Percentiles rank a stretch among this genome's conserved stretches.
Conservation (phyloP, 2,113 vertebrate species). For the Poeciliopsis prolifica region DNA sequence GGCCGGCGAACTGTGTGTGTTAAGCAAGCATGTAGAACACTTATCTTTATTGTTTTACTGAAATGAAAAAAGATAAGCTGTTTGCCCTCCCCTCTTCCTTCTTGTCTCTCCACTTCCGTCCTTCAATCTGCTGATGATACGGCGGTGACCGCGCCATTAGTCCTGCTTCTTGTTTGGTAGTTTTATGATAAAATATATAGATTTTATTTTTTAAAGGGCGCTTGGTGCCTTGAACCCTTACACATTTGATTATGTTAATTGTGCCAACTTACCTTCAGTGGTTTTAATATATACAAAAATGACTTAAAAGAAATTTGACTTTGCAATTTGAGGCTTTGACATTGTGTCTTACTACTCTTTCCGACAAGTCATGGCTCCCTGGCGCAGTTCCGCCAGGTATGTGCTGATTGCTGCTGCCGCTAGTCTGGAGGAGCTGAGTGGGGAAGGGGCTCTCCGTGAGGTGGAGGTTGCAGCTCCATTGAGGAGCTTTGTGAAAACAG, state of each 20-base stretch:
- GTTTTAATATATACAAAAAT: too few relatives aligned
- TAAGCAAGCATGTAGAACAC: constrained; percentile 74
- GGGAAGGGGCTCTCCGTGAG: too few relatives aligned
- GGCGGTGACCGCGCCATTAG: constrained; percentile 59
- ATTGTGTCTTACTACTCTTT: too few relatives aligned
- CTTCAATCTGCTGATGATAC: constrained; percentile 51
- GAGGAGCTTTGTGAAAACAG: too few relatives aligned
- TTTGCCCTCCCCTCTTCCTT: constrained; percentile 33
- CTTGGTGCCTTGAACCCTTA: not conserved
- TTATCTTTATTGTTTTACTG: constrained; percentile 76
- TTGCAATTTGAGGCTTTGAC: too few relatives aligned
- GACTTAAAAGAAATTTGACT: too few relatives aligned
- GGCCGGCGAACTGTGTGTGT: constrained; percentile 69
- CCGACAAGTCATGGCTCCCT: too few relatives aligned
- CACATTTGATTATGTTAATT: not conserved
- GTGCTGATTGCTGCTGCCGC: too few relatives aligned
- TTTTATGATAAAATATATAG: constrained; percentile 61
- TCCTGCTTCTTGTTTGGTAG: constrained; percentile 71
- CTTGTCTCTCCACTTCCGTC: constrained; percentile 13
- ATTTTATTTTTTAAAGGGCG: constrained; percentile 21
- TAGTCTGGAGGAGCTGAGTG: too few relatives aligned
- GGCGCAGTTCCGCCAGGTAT: too few relatives aligned
- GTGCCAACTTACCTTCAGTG: too few relatives aligned
- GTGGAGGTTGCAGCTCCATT: too few relatives aligned
- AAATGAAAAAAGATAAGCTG: constrained; percentile 68